Percentiles rank a stretch among this genome's conserved stretches.
Evolutionary conservation across 2,113 vertebrate genomes (phyloP).

Genomic region (Connochaetes taurinus): DNA sequence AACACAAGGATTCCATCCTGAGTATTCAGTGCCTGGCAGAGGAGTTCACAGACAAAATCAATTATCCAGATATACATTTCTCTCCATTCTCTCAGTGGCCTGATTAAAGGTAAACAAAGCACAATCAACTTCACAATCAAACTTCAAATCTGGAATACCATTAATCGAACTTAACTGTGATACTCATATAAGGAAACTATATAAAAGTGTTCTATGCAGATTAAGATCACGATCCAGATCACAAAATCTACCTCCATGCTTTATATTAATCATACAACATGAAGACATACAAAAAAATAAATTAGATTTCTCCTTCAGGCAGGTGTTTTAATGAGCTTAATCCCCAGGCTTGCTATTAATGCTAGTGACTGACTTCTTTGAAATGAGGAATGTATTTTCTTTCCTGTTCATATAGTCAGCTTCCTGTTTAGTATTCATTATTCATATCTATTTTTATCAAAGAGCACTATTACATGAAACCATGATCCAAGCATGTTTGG

Average conservation of each 20-base stretch:
- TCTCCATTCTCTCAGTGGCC: background rate
- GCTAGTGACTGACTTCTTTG: conserved; percentile 35
- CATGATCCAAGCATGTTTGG: conserved; percentile 44
- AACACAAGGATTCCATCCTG: background rate
- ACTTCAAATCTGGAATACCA: conserved; percentile 1
- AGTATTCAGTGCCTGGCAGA: background rate
- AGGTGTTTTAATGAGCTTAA: conserved; percentile 53
- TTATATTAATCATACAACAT: conserved; percentile 44
- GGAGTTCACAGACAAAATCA: background rate
- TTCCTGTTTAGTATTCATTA: conserved; percentile 65
- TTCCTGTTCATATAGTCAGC: conserved; percentile 50
- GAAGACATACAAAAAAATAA: conserved; percentile 57
- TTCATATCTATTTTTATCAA: conserved; percentile 69
- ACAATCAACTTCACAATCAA: background rate
- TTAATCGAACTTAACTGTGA: background rate
- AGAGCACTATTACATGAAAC: conserved; percentile 46
- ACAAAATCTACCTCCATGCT: conserved; percentile 43
- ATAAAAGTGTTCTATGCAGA: background rate
- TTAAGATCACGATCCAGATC: conserved; percentile 41
- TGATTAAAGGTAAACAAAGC: conserved; percentile 2
- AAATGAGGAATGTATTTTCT: conserved; percentile 50
- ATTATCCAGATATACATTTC: background rate
- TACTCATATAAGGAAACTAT: background rate
- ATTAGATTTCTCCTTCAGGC: conserved; percentile 63
- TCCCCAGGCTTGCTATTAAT: conserved; percentile 24